Evolutionary conservation across 2,113 vertebrate genomes (phyloP).

Genomic region (Callorhinus ursinus): DNA sequence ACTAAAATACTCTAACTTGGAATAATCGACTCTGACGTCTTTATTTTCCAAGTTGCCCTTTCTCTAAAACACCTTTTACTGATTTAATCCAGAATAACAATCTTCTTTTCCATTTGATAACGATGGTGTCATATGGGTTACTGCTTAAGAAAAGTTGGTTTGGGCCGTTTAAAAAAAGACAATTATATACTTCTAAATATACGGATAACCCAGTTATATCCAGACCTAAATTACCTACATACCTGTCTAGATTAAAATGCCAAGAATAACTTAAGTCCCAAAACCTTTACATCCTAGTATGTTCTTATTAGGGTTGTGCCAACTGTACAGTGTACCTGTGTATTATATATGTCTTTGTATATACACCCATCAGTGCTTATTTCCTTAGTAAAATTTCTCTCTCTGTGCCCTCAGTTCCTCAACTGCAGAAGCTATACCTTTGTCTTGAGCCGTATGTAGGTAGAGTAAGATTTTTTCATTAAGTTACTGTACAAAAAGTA

Average conservation of each 20-base stretch:
- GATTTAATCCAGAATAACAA: constrained; percentile 70
- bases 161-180: constrained; percentile 39
- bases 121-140: constrained; percentile 29
- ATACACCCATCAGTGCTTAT: constrained; percentile 51
- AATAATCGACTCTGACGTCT: constrained; percentile 73
- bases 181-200: constrained; percentile 33
- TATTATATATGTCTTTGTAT: not conserved
- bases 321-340: not conserved
- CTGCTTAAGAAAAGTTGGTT: constrained; percentile 21
- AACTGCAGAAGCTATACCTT: constrained; percentile 54
- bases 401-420: constrained; percentile 36
- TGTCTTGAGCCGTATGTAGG: constrained; percentile 38
- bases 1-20: constrained; percentile 66
- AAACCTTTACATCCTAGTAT: constrained; percentile 34
- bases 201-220: constrained; percentile 29
- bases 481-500: constrained; percentile 27
- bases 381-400: constrained; percentile 68
- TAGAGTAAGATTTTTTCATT: constrained; percentile 27
- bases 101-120: constrained; percentile 57
- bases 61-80: constrained; percentile 67
- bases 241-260: constrained; percentile 65
- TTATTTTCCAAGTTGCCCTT: constrained; percentile 65
- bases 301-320: constrained; percentile 50
- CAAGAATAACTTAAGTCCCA: constrained; percentile 52
- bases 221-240: constrained; percentile 83